Percentiles rank a stretch among this genome's conserved stretches.
phyloP scores from a whole-genome alignment of 1,140 invertebrate genomes.

The Sycophaga agraensis region DNA sequence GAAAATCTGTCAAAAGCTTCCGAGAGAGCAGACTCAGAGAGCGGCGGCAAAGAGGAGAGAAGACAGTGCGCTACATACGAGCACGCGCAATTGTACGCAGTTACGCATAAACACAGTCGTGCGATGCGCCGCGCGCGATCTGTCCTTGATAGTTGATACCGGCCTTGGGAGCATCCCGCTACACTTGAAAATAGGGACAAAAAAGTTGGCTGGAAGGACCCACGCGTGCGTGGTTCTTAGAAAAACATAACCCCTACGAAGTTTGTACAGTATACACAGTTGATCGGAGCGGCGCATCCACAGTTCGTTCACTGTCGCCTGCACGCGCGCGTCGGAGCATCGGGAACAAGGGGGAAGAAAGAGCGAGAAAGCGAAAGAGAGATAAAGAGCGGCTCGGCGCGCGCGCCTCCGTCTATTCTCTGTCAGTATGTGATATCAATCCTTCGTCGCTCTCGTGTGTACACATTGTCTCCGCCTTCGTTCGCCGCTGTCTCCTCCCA shows the following conservation, averaged over 20 bases:
- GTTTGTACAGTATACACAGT: too few relatives aligned
- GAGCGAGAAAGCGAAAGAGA: too few relatives aligned
- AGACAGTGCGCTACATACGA: too few relatives aligned
- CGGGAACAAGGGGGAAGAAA: neutral
- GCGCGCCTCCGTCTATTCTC: slow-evolving; percentile 9
- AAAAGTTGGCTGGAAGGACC: neutral
- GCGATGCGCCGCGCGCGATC: neutral
- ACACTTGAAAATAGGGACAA: neutral
- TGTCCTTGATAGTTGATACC: neutral
- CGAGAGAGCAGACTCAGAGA: neutral
- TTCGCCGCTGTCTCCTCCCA: neutral
- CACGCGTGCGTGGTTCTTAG: neutral
- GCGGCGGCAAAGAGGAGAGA: too few relatives aligned
- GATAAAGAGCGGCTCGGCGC: too few relatives aligned
- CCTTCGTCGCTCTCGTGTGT: neutral
- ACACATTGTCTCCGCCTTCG: neutral
- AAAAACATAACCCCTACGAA: slow-evolving; percentile 16
- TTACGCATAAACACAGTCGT: too few relatives aligned
- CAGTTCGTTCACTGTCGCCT: too few relatives aligned
- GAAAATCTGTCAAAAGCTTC: slow-evolving; percentile 12
- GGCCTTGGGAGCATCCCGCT: neutral
- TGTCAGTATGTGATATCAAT: slow-evolving; percentile 19
- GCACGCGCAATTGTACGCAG: neutral
- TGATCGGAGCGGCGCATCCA: neutral
- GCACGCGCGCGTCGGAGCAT: neutral